Evolutionary conservation across 2,113 vertebrate genomes (phyloP), one percentile per base, ranked within the genome.

Genomic region (Melanostigma gelatinosum): DNA sequence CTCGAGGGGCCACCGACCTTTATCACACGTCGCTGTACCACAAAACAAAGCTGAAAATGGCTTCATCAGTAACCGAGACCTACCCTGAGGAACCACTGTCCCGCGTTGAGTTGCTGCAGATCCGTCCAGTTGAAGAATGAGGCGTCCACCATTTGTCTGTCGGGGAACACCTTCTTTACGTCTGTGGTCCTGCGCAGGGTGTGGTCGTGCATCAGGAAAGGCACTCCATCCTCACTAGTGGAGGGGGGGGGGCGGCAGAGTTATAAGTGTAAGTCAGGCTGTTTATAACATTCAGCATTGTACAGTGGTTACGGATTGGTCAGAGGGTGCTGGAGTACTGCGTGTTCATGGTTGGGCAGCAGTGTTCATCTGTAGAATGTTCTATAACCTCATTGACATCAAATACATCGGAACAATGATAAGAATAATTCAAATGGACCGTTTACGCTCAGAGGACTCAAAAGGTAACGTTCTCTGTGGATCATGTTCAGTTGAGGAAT

Each of bases 61-160:
- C 42, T 54, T 54, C 5, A 60, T 57, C 22, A 34, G 34, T 40
- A 72, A 61, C 3, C 11, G 12, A 24, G 11, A 71, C 0, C 11
- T 73, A 99, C 98, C 97, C 94, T 93, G 9, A 99, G 92, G 93
- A 99, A 99, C 98, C 98, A 99, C 75, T 93, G 94, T 27, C 98
- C 98, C 0, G 98, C 96, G 0, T 97, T 99, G 68, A 99, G 97
- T 52, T 92, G 94, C 76, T 96, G 94, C 74, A 99, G 93, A 82
- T 97, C 93, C 0, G 98, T 98, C 98, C 98, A 99, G 95, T 99
- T 99, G 93, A 99, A 96, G 93, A 93, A 89, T 46, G 97, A 95
- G 40, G 95, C 95, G 0, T 96, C 96, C 0, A 94, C 84, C 0
- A 72, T 87, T 50, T 93, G 93, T 1, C 97, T 83, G 68, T 96